Conservation (phyloP, 1,140 invertebrate species). For the Hypothenemus hampei region DNA sequence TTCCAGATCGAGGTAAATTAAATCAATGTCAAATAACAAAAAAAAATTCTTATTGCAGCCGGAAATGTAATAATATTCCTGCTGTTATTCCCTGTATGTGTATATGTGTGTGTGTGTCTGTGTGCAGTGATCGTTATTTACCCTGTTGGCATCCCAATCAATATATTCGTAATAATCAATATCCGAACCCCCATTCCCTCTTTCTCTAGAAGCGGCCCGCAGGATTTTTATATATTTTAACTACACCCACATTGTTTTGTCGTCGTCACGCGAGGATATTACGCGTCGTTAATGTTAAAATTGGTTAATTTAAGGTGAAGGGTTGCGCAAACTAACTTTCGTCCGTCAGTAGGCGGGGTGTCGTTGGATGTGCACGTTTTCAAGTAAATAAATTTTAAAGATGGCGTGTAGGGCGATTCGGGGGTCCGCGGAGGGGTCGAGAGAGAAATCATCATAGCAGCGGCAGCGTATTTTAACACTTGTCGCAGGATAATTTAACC, state of each 20-base stretch:
- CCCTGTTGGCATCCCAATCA: slow-evolving; percentile 28
- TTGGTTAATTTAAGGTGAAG: slow-evolving; percentile 33
- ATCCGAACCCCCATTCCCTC: slow-evolving; percentile 31
- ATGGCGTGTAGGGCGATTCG: too few relatives aligned
- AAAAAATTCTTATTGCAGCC: too few relatives aligned
- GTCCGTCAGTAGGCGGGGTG: too few relatives aligned
- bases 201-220: slow-evolving; percentile 19
- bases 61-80: too few relatives aligned
- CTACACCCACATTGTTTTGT: slow-evolving; percentile 27
- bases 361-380: too few relatives aligned
- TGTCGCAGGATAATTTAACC: too few relatives aligned
- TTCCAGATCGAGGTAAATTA: slow-evolving; percentile 37
- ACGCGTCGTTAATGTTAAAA: too few relatives aligned
- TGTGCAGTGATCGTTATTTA: not conserved
- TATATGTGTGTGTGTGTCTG: not conserved
- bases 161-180: slow-evolving; percentile 44
- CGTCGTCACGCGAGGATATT: slow-evolving; percentile 16
- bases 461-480: too few relatives aligned
- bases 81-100: not conserved
- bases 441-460: too few relatives aligned
- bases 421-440: too few relatives aligned
- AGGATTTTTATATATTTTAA: slow-evolving; percentile 24
- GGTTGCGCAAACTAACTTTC: slow-evolving; percentile 36
- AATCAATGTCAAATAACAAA: too few relatives aligned
- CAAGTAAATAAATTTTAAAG: not conserved